These are phyloP conservation scores for Onychomys leucogaster DNA, from an alignment of 2,797 vertebrate species.

Conservation along the genomic window DNA sequence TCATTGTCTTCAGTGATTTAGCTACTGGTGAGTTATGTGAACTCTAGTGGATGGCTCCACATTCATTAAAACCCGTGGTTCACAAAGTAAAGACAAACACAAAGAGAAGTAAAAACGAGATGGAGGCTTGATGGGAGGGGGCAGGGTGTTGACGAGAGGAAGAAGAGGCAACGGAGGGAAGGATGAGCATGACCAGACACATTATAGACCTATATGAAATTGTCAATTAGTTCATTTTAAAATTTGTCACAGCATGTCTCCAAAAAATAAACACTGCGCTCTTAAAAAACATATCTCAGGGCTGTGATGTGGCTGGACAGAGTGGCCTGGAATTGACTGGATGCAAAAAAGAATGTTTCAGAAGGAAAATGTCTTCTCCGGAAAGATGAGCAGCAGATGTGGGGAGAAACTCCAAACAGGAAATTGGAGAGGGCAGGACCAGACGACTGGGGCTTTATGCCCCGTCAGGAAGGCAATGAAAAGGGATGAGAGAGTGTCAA, in stretches of 20 bases:
- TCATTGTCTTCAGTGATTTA: not conserved
- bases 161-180: not conserved
- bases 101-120: not conserved
- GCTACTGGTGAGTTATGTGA: not conserved
- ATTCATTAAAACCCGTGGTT: not conserved
- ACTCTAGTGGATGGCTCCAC: not conserved
- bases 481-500: not conserved
- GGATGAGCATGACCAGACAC: not conserved
- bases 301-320: not conserved
- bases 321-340: not conserved
- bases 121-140: not conserved
- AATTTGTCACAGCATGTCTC: not conserved
- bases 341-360: not conserved
- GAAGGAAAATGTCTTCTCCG: not conserved
- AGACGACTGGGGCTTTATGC: not conserved
- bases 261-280: not conserved
- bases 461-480: not conserved
- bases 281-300: not conserved
- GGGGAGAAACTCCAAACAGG: not conserved
- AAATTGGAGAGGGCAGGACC: not conserved
- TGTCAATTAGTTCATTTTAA: not conserved
- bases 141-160: not conserved
- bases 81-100: not conserved
- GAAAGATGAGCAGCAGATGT: not conserved
- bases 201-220: not conserved